phyloP scores from a whole-genome alignment of 2,113 vertebrate species.

The Lepisosteus osseus region DNA sequence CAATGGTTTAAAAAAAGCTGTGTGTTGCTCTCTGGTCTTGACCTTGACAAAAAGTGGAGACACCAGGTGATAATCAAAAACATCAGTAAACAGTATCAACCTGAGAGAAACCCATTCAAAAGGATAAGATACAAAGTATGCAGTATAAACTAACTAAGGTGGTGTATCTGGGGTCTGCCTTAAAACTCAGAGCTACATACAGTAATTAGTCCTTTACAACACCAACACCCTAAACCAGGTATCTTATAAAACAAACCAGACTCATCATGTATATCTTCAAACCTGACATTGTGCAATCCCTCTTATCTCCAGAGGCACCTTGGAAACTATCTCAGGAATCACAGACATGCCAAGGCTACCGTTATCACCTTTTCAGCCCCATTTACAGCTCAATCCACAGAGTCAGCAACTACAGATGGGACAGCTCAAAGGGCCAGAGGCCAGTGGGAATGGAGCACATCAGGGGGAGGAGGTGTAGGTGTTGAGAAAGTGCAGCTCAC shows the following conservation, averaged over 20 bases:
- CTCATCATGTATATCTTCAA: not conserved
- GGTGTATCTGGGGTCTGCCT: too few species aligned
- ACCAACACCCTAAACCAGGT: not conserved
- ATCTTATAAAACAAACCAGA: not conserved
- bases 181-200: too few species aligned
- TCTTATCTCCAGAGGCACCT: not conserved
- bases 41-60: too few species aligned
- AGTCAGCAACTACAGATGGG: not conserved
- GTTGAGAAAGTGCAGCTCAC: not conserved
- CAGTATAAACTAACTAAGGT: too few species aligned
- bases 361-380: not conserved
- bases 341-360: not conserved
- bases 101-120: too few species aligned
- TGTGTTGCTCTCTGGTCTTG: too few species aligned
- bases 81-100: too few species aligned
- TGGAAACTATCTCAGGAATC: not conserved
- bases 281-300: not conserved
- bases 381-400: not conserved
- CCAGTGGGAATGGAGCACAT: not conserved
- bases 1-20: too few species aligned
- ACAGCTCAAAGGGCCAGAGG: not conserved
- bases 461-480: not conserved
- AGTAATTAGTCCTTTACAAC: too few species aligned
- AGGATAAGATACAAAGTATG: too few species aligned
- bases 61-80: too few species aligned